A percentile compares a stretch with the other conserved stretches of the same genome.
These are phyloP conservation scores for Drosophila insularis DNA, from an alignment of 1,140 invertebrate genomes.

Conservation along the genomic window DNA sequence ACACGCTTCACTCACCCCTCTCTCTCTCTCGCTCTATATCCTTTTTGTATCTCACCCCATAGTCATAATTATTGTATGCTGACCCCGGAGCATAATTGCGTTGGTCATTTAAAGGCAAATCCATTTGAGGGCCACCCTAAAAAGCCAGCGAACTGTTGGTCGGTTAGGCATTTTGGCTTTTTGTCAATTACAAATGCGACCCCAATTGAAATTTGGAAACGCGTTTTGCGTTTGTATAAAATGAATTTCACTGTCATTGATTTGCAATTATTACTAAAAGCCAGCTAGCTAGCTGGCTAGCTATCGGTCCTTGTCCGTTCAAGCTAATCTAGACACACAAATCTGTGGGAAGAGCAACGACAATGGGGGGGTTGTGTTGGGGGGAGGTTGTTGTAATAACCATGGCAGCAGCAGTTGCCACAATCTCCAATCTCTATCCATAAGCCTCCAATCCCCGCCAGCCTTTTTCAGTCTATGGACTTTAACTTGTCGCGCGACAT, in stretches of 20 bases:
- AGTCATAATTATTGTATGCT: constrained; percentile 43
- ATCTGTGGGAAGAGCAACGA: constrained; percentile 10
- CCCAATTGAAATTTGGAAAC: constrained; percentile 56
- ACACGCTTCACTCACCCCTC: not conserved
- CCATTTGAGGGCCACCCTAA: constrained; percentile 5
- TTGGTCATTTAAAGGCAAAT: constrained; percentile 66
- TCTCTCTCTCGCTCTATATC: no score
- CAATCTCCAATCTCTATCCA: not conserved
- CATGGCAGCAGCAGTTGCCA: constrained; percentile 24
- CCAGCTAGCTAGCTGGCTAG: not conserved
- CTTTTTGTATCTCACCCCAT: not conserved
- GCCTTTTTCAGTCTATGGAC: constrained; percentile 14
- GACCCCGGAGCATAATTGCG: constrained; percentile 54
- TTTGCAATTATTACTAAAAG: constrained; percentile 67
- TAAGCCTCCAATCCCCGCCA: not conserved
- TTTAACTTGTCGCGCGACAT: constrained; percentile 63
- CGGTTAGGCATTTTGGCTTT: constrained; percentile 44
- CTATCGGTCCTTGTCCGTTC: not conserved
- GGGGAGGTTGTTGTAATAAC: constrained; percentile 1
- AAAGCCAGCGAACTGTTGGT: constrained; percentile 1
- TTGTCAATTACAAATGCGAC: constrained; percentile 53
- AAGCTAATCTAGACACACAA: constrained; percentile 46
- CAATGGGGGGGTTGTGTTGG: not conserved
- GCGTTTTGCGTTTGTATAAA: constrained; percentile 34
- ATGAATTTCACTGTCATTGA: constrained; percentile 65